phyloP scores from a whole-genome alignment of 2,113 vertebrate genomes.

The Coreoperca whiteheadi region DNA sequence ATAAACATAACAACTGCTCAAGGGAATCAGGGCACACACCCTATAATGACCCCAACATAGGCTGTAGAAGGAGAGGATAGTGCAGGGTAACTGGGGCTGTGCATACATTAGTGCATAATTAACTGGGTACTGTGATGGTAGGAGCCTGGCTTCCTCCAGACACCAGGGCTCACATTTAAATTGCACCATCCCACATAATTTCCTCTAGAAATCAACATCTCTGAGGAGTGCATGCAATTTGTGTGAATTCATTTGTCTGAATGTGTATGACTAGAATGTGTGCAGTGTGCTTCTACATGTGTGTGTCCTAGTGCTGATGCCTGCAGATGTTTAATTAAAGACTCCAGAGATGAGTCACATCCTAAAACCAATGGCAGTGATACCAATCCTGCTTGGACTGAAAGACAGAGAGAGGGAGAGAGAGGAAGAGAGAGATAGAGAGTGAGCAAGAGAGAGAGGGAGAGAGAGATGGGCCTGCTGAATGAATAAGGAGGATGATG shows the following conservation, averaged over 20 bases:
- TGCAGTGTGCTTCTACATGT: background rate
- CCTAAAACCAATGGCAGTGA: conserved; percentile 60
- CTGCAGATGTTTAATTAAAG: conserved; percentile 82
- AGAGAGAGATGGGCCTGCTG: background rate
- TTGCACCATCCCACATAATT: background rate
- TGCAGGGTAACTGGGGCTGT: conserved; percentile 53
- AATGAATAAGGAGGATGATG: conserved; percentile 31
- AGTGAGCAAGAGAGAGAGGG: background rate
- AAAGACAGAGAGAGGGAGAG: conserved; percentile 1
- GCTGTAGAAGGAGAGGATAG: conserved; percentile 26
- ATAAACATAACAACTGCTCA: background rate
- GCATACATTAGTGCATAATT: conserved; percentile 78
- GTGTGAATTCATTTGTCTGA: background rate
- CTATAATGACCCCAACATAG: conserved; percentile 22
- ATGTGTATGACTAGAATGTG: conserved; percentile 3
- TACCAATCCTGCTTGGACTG: conserved; percentile 53
- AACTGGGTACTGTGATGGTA: conserved; percentile 62
- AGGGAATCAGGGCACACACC: background rate
- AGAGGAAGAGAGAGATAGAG: conserved; percentile 29
- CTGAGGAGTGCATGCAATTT: background rate
- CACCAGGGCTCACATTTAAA: conserved; percentile 41
- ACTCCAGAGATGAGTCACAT: conserved; percentile 72
- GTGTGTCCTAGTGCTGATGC: conserved; percentile 36
- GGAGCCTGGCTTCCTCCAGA: conserved; percentile 36
- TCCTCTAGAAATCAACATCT: background rate